A percentile compares a stretch with the other conserved stretches of the same genome.
Evolutionary conservation across 2,888 invertebrate genomes (phyloP).

Genomic region (Calameuta pallipes): DNA sequence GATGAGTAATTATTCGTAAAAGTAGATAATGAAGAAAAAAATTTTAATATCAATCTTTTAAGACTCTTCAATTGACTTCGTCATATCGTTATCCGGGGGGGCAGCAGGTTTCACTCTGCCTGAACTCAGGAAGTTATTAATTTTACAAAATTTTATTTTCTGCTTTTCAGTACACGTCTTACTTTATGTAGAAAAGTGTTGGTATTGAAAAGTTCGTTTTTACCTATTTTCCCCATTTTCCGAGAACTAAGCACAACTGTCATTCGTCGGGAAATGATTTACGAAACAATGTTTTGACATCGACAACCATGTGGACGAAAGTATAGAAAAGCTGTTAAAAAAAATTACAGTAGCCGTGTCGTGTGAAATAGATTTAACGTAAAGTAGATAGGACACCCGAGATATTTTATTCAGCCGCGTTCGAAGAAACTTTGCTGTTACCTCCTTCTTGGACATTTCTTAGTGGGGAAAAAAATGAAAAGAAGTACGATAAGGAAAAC

Average conservation of each 20-base stretch:
- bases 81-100: too few relatives aligned
- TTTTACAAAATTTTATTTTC: too few relatives aligned
- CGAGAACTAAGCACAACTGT: background rate
- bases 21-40: background rate
- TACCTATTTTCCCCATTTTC: background rate
- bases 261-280: background rate
- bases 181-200: too few relatives aligned
- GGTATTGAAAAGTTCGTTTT: too few relatives aligned
- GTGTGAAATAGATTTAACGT: background rate
- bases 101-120: too few relatives aligned
- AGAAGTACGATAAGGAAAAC: background rate
- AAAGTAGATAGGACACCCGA: background rate
- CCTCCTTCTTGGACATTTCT: background rate
- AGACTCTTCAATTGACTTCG: too few relatives aligned
- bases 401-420: background rate
- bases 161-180: too few relatives aligned
- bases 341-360: background rate
- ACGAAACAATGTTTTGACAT: background rate
- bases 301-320: background rate
- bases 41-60: too few relatives aligned
- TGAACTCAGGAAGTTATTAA: too few relatives aligned
- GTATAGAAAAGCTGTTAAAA: background rate
- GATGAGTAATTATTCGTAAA: background rate
- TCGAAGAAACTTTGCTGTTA: background rate
- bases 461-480: background rate